These are phyloP conservation scores for Forficula auricularia DNA, from an alignment of 1,140 invertebrate species.

Conservation along the genomic window DNA sequence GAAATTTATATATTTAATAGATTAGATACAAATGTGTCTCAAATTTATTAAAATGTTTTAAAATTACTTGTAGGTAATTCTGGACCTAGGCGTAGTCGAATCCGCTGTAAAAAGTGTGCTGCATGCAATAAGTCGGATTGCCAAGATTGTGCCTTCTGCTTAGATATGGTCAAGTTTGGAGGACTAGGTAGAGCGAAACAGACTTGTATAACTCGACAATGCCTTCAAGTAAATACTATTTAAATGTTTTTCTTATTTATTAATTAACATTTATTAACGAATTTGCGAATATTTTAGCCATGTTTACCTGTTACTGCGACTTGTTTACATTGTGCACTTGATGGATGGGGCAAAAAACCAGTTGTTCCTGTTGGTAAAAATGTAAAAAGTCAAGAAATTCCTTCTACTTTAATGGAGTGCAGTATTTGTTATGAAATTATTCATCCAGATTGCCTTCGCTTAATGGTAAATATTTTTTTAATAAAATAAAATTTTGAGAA, in stretches of 20 bases:
- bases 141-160: slow-evolving; percentile 83
- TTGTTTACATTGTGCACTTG: slow-evolving; percentile 73
- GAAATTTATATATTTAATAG: too few relatives aligned
- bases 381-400: slow-evolving; percentile 15
- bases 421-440: slow-evolving; percentile 84
- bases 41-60: too few relatives aligned
- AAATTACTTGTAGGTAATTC: too few relatives aligned
- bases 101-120: slow-evolving; percentile 79
- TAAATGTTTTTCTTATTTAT: too few relatives aligned
- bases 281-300: slow-evolving; percentile 37
- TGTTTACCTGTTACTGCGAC: slow-evolving; percentile 80
- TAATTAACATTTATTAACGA: too few relatives aligned
- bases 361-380: slow-evolving; percentile 31
- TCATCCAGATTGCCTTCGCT: slow-evolving; percentile 62
- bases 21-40: too few relatives aligned
- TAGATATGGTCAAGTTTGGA: slow-evolving; percentile 94
- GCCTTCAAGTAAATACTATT: slow-evolving; percentile 34
- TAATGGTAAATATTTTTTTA: slow-evolving; percentile 16
- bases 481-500: not conserved
- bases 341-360: slow-evolving; percentile 66
- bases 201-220: slow-evolving; percentile 84
- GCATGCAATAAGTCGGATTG: slow-evolving; percentile 82
- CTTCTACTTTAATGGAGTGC: slow-evolving; percentile 49
- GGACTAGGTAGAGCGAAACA: slow-evolving; percentile 84
- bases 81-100: slow-evolving; percentile 27